Percentiles rank a stretch among this genome's conserved stretches.
phyloP scores from a whole-genome alignment of 2,113 vertebrate genomes.

The Microcebus murinus region DNA sequence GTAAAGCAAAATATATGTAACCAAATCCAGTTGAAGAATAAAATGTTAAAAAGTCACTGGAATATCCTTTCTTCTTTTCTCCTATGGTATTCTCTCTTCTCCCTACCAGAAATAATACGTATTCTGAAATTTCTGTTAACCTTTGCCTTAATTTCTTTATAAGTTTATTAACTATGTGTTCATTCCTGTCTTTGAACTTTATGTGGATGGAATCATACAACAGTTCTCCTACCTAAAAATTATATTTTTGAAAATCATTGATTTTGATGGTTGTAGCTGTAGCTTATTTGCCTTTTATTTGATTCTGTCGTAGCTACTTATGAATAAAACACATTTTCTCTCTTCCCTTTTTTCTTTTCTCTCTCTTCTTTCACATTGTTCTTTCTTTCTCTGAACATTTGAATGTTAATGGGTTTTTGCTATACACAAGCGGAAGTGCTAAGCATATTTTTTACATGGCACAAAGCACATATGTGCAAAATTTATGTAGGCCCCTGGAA shows the following conservation, averaged over 20 bases:
- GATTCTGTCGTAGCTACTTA: background rate
- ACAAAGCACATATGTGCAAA: no score
- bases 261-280: background rate
- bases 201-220: background rate
- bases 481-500: no score
- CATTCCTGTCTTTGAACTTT: background rate
- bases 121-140: background rate
- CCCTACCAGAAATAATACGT: background rate
- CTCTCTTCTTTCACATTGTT: background rate
- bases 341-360: background rate
- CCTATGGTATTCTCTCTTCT: background rate
- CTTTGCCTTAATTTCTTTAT: background rate
- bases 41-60: background rate
- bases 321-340: background rate
- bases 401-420: background rate
- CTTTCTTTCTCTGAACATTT: background rate
- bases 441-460: no score
- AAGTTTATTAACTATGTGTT: background rate
- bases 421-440: no score
- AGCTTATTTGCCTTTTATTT: background rate
- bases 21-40: background rate
- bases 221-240: background rate
- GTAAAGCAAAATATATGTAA: background rate
- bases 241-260: background rate
- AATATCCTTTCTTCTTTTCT: background rate